Evolutionary conservation across 2,888 invertebrate species (phyloP).

Genomic region (Steinernema carpocapsae): DNA sequence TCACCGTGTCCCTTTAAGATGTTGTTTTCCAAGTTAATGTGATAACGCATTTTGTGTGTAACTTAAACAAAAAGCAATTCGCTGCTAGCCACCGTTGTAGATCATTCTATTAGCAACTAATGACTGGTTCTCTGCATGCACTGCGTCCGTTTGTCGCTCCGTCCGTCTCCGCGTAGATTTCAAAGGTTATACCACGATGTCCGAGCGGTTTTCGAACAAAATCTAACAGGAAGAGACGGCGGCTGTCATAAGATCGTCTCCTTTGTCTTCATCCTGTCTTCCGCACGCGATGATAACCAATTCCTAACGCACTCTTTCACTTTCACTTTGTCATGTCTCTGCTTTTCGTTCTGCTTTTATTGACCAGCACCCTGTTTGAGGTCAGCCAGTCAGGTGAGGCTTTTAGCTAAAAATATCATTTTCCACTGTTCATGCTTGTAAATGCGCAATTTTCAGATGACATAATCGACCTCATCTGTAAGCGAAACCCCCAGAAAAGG

Average conservation of each 20-base stretch:
- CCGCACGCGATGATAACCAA: constrained; percentile 20
- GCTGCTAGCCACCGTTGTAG: too few relatives aligned
- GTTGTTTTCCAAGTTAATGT: too few relatives aligned
- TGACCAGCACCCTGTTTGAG: constrained; percentile 17
- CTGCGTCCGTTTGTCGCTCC: neutral
- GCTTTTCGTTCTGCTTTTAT: constrained; percentile 26
- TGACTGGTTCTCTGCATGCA: too few relatives aligned
- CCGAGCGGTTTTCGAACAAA: neutral
- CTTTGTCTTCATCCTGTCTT: constrained; percentile 13
- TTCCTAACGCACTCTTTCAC: constrained; percentile 18
- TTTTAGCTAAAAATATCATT: too few relatives aligned
- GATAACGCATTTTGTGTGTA: too few relatives aligned
- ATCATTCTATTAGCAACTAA: too few relatives aligned
- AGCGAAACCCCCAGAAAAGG: constrained; percentile 24
- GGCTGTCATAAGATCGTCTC: constrained; percentile 25
- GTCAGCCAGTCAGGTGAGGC: neutral
- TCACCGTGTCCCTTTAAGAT: too few relatives aligned
- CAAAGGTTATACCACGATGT: neutral
- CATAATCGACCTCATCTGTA: constrained; percentile 1
- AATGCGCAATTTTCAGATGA: constrained; percentile 28
- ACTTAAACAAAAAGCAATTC: too few relatives aligned
- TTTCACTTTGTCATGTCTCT: constrained; percentile 32
- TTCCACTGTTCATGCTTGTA: too few relatives aligned
- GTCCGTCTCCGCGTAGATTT: neutral
- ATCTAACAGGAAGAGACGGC: constrained; percentile 28